Evolutionary conservation across 2,113 vertebrate genomes (phyloP), one percentile per base, ranked within the genome.

Genomic region (Thalassarche chlororhynchos): DNA sequence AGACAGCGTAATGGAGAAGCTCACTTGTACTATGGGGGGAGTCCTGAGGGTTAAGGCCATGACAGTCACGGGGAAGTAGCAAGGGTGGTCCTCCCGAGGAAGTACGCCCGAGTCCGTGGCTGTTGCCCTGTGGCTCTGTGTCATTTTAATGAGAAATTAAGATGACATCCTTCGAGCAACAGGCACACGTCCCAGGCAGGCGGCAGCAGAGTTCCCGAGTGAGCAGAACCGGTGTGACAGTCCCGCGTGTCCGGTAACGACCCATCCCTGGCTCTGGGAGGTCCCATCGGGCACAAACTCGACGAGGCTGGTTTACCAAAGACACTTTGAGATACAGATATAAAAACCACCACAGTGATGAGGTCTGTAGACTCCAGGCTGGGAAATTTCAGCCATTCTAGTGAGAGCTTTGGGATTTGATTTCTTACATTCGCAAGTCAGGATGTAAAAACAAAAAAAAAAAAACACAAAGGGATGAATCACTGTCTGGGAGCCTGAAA

Each of bases 291-390:
- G 29, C 52, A 44, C 13, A 0, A 52, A 28, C 32, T 9, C 20
- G 3, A 16, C 5, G 5, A 85, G 83, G 87, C 29, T 32, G 3
- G 3, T 49, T 47, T 17, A 2, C 40, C 60, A 31, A 89, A 91
- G 91, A 87, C 82, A 62, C 82, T 55, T 79, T 3, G 70, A 78
- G 82, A 91, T 21, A 14, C 3, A 4, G 75, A 46, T 87, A 62
- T 36, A 91, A 95, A 95, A 92, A 61, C 84, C 86, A 65, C 34
- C 91, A 96, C 96, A 96, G 95, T 97, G 95, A 91, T 93, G 93
- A 96, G 97, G 96, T 96, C 97, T 96, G 86, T 47, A 84, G 86
- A 28, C 90, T 79, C 69, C 86, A 32, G 90, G 94, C 92, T 93
- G 93, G 91, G 66, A 38, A 79, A 52, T 16, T 36, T 55, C 92